Evolutionary conservation across 2,113 vertebrate species (phyloP).

Genomic region (Lycaon pictus): DNA sequence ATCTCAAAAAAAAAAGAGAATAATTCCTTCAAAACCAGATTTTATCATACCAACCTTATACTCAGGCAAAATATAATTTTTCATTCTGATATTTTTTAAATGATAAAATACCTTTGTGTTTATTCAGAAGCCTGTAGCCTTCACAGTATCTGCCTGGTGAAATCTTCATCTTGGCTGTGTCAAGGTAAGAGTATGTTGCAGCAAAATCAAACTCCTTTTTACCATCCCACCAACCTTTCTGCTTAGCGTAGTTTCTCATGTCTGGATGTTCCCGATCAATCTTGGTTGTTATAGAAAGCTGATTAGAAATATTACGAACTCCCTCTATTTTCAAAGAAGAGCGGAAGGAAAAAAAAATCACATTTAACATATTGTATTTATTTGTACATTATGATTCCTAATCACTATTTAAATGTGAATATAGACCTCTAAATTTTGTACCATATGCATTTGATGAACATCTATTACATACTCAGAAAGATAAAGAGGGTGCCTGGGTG

Average conservation of each 20-base stretch:
- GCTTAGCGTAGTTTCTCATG: slow-evolving; percentile 91
- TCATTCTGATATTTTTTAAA: slow-evolving; percentile 44
- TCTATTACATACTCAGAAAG: slow-evolving; percentile 14
- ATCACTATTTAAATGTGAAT: slow-evolving; percentile 33
- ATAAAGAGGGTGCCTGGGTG: not conserved
- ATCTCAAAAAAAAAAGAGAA: not conserved
- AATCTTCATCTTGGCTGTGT: slow-evolving; percentile 92
- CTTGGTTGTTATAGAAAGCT: slow-evolving; percentile 95
- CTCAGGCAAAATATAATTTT: not conserved
- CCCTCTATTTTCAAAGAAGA: slow-evolving; percentile 87
- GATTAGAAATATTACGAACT: slow-evolving; percentile 96
- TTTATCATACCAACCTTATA: slow-evolving; percentile 19
- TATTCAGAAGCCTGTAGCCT: slow-evolving; percentile 93
- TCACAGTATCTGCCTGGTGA: slow-evolving; percentile 92
- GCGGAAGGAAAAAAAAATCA: slow-evolving; percentile 25
- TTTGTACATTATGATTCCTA: slow-evolving; percentile 1
- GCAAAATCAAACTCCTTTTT: slow-evolving; percentile 94
- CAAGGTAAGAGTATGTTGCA: slow-evolving; percentile 91
- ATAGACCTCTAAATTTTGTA: slow-evolving; percentile 28
- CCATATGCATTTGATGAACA: not conserved
- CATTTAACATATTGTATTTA: slow-evolving; percentile 44
- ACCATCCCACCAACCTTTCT: slow-evolving; percentile 95
- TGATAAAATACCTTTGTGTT: slow-evolving; percentile 89
- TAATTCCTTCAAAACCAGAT: slow-evolving; percentile 42
- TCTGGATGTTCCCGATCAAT: slow-evolving; percentile 94